Base-by-base conservation (phyloP, 64 coral and sea anemone species). In the Acropora tenuis region DNA sequence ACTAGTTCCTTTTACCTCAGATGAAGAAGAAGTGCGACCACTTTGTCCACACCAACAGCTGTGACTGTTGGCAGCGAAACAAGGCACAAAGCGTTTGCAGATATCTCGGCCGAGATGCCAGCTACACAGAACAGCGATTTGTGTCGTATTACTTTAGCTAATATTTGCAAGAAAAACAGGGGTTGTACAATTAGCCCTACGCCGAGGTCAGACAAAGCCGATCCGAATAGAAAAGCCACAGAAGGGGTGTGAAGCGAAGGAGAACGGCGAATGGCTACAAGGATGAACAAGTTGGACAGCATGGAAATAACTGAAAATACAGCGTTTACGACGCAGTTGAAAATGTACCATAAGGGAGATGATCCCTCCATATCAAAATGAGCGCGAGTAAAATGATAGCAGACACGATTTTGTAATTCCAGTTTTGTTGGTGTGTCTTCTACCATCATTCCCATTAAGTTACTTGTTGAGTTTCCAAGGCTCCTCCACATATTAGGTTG, bases 241-340 rank as follows among this genome's bases (percentile, higher is more conserved):
- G 90, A 92, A 1, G 90, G 90, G 3, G 82, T 78, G 41, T 74
- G 90, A 42, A 86, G n/a, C 1, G 79, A 41, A 17, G 82, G 57
- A 8, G 90, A 78, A 6, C 73, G 47, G 1, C 15, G 47, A 41
- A 92, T 53, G 4, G 82, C 47, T 0, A 65, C 42, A 11, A 92
- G 69, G 44, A 92, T 71, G 10, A 78, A 19, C n/a, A 86, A 17
- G 41, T 92, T 92, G 7, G 48, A 73, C 13, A 42, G 17, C 1
- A 30, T 44, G 18, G 80, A 80, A 7, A 77, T 16, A 7, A 10
- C 52, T 55, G 52, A 55, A 55, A 55, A 55, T 55, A 74, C 47
- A 44, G 42, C 48, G 66, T 91, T 91, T 3, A 91, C 10, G 3
- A n/a, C 79, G 4, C 79, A 82, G 20, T 61, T 61, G 52, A 82